Conservation (phyloP, 2,888 invertebrate genomes). For the Dendrolimus houi region DNA sequence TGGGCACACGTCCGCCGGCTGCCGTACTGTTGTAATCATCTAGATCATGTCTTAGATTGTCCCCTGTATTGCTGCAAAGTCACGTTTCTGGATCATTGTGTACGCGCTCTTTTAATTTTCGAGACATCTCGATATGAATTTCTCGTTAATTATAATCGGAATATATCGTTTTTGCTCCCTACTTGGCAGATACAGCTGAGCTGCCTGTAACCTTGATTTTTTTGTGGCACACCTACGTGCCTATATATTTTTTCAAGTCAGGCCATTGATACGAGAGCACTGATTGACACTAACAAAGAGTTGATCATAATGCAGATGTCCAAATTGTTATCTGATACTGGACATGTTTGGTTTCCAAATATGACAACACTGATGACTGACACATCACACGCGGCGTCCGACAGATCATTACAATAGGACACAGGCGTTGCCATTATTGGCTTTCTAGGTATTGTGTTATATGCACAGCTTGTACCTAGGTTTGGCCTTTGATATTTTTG, state of each 20-base stretch:
- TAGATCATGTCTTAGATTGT: conserved; percentile 71
- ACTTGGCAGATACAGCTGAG: conserved; percentile 19
- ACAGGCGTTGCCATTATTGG: conserved; percentile 35
- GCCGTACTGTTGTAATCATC: conserved; percentile 62
- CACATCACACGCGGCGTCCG: conserved; percentile 31
- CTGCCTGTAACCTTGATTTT: conserved; percentile 40
- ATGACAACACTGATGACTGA: conserved; percentile 50
- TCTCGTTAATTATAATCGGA: conserved; percentile 56
- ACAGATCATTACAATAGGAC: conserved; percentile 47
- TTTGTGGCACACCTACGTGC: conserved; percentile 35
- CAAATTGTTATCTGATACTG: conserved; percentile 59
- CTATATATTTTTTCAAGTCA: conserved; percentile 33
- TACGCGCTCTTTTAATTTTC: conserved; percentile 53
- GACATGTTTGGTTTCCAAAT: conserved; percentile 45
- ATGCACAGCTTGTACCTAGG: conserved; percentile 40
- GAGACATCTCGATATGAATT: conserved; percentile 52
- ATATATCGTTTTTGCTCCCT: conserved; percentile 37
- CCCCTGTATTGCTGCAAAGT: conserved; percentile 56
- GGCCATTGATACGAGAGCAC: conserved; percentile 36
- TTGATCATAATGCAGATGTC: conserved; percentile 56
- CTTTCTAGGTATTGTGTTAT: conserved; percentile 41
- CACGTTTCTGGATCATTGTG: conserved; percentile 58
- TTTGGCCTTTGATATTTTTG: conserved; percentile 39
- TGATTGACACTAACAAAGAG: conserved; percentile 56
- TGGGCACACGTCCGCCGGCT: conserved; percentile 51